These are phyloP conservation scores for Porites lobata DNA, from an alignment of 92 coral and sea anemone species.

Conservation along the genomic window DNA sequence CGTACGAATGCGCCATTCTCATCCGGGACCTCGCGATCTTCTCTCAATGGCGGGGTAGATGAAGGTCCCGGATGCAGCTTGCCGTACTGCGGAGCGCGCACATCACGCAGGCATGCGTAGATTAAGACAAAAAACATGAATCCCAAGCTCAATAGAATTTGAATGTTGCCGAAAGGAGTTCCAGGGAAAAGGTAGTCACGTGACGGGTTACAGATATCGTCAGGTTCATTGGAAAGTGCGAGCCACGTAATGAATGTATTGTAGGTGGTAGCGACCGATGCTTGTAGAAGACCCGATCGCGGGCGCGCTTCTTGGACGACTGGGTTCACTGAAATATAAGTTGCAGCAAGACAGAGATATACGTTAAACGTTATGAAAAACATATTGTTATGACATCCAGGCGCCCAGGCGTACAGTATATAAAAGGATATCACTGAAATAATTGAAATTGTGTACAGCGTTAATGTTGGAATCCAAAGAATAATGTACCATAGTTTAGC, in stretches of 20 bases:
- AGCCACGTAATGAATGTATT: constrained; percentile 96
- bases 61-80: constrained; percentile 54
- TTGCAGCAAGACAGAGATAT: constrained; percentile 88
- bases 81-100: constrained; percentile 94
- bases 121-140: constrained; percentile 90
- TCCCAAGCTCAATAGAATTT: constrained; percentile 79
- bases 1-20: not conserved
- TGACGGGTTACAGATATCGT: constrained; percentile 87
- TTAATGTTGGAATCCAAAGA: constrained; percentile 87
- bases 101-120: constrained; percentile 79
- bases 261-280: constrained; percentile 92
- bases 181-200: constrained; percentile 87
- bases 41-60: constrained; percentile 4
- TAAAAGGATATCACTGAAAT: constrained; percentile 80
- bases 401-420: constrained; percentile 69
- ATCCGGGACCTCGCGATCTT: constrained; percentile 16
- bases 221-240: constrained; percentile 97
- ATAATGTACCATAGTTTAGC: constrained; percentile 79
- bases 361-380: constrained; percentile 92
- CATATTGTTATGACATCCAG: constrained; percentile 91
- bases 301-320: constrained; percentile 95
- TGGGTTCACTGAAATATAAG: constrained; percentile 93
- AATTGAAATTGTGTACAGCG: constrained; percentile 89
- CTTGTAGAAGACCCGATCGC: constrained; percentile 95
- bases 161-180: constrained; percentile 82